phyloP scores from a whole-genome alignment of 1,140 invertebrate genomes.

The Drosophila tani region DNA sequence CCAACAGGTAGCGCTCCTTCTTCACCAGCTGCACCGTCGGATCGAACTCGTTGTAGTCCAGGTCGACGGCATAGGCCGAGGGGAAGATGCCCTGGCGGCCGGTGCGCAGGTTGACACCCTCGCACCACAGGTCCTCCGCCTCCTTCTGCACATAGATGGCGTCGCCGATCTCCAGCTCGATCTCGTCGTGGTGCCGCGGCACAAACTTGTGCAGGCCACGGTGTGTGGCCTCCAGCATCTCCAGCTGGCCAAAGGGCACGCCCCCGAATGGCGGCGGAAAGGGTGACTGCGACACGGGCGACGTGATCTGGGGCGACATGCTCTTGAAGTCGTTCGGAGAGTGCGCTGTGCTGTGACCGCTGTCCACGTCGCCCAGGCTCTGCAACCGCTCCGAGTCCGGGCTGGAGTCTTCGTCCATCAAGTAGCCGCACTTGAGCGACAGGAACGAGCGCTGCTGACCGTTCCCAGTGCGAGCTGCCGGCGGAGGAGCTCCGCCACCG shows the following conservation, averaged over 20 bases:
- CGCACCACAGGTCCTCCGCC: constrained; percentile 98
- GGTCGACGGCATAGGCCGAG: constrained; percentile 97
- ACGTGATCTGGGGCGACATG: constrained; percentile 90
- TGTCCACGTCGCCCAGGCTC: constrained; percentile 91
- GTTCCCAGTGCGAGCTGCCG: constrained; percentile 29
- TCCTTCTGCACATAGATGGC: constrained; percentile 98
- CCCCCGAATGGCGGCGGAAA: constrained; percentile 87
- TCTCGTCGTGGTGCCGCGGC: constrained; percentile 96
- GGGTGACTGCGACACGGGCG: constrained; percentile 85
- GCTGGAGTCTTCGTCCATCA: constrained; percentile 92
- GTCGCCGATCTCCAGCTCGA: constrained; percentile 98
- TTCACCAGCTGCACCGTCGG: constrained; percentile 93
- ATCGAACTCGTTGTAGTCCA: constrained; percentile 97
- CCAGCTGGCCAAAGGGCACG: constrained; percentile 91
- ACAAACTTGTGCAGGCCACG: constrained; percentile 97
- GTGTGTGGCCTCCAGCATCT: constrained; percentile 97
- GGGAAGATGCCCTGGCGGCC: constrained; percentile 98
- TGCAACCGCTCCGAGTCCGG: constrained; percentile 93
- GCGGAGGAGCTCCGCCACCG: constrained; percentile 26
- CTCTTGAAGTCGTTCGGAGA: constrained; percentile 94
- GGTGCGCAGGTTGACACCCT: constrained; percentile 97
- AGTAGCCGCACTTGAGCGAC: constrained; percentile 90
- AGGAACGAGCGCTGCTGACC: constrained; percentile 87
- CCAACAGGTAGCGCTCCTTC: constrained; percentile 94
- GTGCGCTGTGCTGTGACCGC: constrained; percentile 95